Conservation (phyloP, 2,888 invertebrate genomes). For the Geophilus truncorum region DNA sequence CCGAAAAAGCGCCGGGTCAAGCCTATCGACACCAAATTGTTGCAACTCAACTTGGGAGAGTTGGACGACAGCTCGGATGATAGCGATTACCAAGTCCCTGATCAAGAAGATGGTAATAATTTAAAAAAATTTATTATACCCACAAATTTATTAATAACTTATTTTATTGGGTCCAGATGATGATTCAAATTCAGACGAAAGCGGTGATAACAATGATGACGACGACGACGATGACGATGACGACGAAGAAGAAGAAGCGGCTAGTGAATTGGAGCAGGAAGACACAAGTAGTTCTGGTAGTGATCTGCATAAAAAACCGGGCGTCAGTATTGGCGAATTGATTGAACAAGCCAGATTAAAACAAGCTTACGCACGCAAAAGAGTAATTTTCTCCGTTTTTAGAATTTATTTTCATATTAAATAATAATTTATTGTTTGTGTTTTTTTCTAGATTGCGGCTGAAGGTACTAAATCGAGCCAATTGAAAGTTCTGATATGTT, state of each 20-base stretch:
- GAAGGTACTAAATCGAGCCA: slow-evolving; percentile 39
- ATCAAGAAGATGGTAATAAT: slow-evolving; percentile 33
- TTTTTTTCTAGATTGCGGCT: slow-evolving; percentile 38
- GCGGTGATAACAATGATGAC: slow-evolving; percentile 76
- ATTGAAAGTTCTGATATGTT: slow-evolving; percentile 69
- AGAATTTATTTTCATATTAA: not conserved
- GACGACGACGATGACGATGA: slow-evolving; percentile 70
- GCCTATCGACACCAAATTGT: slow-evolving; percentile 56
- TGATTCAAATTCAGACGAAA: slow-evolving; percentile 90
- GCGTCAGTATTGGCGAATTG: slow-evolving; percentile 48
- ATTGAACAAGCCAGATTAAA: slow-evolving; percentile 53
- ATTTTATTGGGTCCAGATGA: too few relatives aligned
- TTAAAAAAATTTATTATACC: too few relatives aligned
- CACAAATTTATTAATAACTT: too few relatives aligned
- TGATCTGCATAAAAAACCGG: slow-evolving; percentile 33
- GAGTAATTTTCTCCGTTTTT: slow-evolving; percentile 35
- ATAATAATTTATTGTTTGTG: not conserved
- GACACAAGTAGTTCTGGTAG: slow-evolving; percentile 38
- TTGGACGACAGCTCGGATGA: slow-evolving; percentile 89
- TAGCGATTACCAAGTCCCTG: slow-evolving; percentile 77
- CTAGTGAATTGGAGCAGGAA: slow-evolving; percentile 39
- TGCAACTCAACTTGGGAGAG: slow-evolving; percentile 55
- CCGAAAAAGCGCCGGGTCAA: slow-evolving; percentile 76
- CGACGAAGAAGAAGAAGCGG: slow-evolving; percentile 54
- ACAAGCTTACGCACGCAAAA: slow-evolving; percentile 46